Conservation (phyloP, 2,888 invertebrate genomes). For the Acanthosepion lycidas region DNA sequence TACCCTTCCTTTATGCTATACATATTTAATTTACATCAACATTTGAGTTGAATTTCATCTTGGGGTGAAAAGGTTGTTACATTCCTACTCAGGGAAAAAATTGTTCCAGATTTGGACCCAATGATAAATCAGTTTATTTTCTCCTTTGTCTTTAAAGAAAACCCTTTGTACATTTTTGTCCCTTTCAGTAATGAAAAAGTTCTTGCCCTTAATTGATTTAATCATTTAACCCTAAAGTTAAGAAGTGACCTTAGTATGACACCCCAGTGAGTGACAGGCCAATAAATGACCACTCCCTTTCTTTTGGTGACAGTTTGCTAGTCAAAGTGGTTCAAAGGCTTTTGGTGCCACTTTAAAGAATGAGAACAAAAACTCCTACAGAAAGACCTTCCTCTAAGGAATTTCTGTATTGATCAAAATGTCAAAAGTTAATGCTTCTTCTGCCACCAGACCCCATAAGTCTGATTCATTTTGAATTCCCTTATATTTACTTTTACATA, state of each 20-base stretch:
- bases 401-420: slow-evolving; percentile 6
- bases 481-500: not conserved
- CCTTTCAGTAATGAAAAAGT: not conserved
- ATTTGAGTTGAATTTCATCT: too few species aligned
- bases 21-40: too few species aligned
- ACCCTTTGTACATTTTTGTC: not conserved
- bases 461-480: not conserved
- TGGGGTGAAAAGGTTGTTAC: too few species aligned
- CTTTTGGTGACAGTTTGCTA: not conserved
- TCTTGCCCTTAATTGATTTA: not conserved
- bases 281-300: not conserved
- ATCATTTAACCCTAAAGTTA: not conserved
- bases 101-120: too few species aligned
- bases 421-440: not conserved
- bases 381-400: not conserved
- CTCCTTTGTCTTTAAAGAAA: not conserved
- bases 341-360: not conserved
- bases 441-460: not conserved
- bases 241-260: not conserved
- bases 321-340: not conserved
- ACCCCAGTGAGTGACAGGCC: not conserved
- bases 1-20: too few species aligned
- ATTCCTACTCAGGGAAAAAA: too few species aligned
- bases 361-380: not conserved
- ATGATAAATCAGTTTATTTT: too few species aligned